Base-by-base conservation (phyloP, 2,797 vertebrate genomes). In the Sandelia bainsii region DNA sequence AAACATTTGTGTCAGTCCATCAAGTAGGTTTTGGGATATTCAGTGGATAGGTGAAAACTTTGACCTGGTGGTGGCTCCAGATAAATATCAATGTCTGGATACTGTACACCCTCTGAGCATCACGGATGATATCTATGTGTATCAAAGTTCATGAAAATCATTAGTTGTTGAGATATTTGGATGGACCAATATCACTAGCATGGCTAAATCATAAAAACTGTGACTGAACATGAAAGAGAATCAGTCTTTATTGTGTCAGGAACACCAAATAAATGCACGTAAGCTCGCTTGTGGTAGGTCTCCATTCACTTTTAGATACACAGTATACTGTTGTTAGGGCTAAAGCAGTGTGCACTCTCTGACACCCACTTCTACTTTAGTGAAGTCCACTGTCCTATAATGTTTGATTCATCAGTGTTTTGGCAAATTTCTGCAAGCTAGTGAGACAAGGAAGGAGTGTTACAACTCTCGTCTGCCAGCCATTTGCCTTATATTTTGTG, bases 201-300 rank as follows among this genome's bases (percentile, higher is more conserved):
- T 44, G 20, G 17, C 19, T 27, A 6, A 46, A 20, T 44, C 27
- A 62, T 29, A 10, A 44, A 52, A 39, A 39, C 6, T 68, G 16
- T 16, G 16, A 16, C 14, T 25, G 17, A 71, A 40, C 16, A 11
- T 44, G 22, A 71, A 62, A 49, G 53, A 34, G 27, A 65, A 57
- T 74, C 27, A 42, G 32, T 32, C 14, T 66, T 75, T 29, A 34
- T 68, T n/a, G 54, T 56, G 69, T 75, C 63, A 66, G 69, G 44
- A 50, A 22, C 20, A 2, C 19, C 45, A 57, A 20, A 53, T 22
- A 58, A 16, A 73, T 44, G 11, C 32, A 69, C 1, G 8, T 45
- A 4, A 63, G 48, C 42, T 77, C 66, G 2, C 48, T 46, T 54
- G 23, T 32, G 32, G 42, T 20, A 23, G 34, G 2, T 22, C 0